Evolutionary conservation across 1,140 invertebrate genomes (phyloP).

Genomic region (Caenorhabditis latens): DNA sequence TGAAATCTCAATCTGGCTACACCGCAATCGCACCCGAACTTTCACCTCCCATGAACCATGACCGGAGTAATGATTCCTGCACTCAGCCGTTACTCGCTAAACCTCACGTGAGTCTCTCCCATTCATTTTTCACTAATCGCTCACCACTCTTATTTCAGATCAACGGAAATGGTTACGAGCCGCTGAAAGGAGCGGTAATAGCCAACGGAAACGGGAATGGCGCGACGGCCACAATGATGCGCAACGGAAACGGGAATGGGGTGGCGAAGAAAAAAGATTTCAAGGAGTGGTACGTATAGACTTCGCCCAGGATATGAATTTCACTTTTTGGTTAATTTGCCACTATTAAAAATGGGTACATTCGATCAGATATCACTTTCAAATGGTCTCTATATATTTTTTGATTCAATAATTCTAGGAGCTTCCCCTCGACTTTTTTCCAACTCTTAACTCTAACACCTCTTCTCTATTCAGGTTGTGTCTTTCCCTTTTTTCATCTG

Average conservation of each 20-base stretch:
- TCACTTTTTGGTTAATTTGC: constrained; percentile 4
- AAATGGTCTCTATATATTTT: constrained; percentile 19
- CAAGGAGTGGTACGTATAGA: constrained; percentile 75
- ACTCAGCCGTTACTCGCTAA: constrained; percentile 60
- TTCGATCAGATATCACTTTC: constrained; percentile 42
- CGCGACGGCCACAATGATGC: constrained; percentile 53
- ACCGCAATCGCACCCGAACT: constrained; percentile 70
- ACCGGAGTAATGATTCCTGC: constrained; percentile 46
- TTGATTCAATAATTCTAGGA: background rate
- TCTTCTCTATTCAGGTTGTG: constrained; percentile 16
- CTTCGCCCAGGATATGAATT: background rate
- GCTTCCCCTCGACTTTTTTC: background rate
- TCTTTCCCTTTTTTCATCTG: constrained; percentile 21
- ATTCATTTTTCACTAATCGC: constrained; percentile 4
- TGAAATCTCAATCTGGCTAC: constrained; percentile 66
- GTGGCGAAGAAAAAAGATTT: constrained; percentile 71
- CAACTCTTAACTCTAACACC: background rate
- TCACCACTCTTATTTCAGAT: constrained; percentile 50
- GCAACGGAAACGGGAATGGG: constrained; percentile 65
- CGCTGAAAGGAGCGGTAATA: constrained; percentile 67
- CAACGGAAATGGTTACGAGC: constrained; percentile 70
- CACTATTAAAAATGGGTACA: constrained; percentile 2
- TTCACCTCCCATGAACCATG: constrained; percentile 65
- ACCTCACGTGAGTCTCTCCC: constrained; percentile 52
- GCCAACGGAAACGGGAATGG: constrained; percentile 63